Conservation (phyloP, 2,113 vertebrate species). For the Strix aluco region DNA sequence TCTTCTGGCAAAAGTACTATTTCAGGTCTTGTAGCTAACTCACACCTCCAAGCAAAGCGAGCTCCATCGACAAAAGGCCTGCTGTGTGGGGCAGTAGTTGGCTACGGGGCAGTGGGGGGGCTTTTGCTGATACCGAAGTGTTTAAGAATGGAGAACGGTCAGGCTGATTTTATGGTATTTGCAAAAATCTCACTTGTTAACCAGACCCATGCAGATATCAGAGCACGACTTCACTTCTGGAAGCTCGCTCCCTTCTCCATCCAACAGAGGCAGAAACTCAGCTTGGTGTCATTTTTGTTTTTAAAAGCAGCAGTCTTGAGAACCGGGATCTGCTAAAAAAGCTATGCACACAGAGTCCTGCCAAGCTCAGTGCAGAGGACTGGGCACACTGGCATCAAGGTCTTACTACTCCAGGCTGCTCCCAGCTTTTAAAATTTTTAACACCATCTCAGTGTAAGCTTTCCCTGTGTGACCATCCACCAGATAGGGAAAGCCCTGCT, state of each 20-base stretch:
- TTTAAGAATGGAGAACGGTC: not conserved
- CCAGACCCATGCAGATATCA: fast-evolving
- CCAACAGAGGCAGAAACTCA: not conserved
- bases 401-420: not conserved
- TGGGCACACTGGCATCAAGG: not conserved
- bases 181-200: not conserved
- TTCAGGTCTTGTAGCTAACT: not conserved
- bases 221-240: not conserved
- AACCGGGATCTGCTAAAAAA: not conserved
- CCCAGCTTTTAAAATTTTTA: not conserved
- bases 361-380: not conserved
- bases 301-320: not conserved
- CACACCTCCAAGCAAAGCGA: not conserved
- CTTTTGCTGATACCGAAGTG: fast-evolving
- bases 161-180: not conserved
- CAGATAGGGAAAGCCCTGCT: not conserved
- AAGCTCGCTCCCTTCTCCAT: not conserved
- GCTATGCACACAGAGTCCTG: fast-evolving
- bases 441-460: not conserved
- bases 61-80: not conserved
- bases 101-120: fast-evolving
- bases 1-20: not conserved
- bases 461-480: not conserved
- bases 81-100: too few species aligned
- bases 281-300: not conserved